Evolutionary conservation across 92 coral and sea anemone genomes (phyloP), one percentile per base, ranked within the genome.

Genomic region (Palythoa grandis): DNA sequence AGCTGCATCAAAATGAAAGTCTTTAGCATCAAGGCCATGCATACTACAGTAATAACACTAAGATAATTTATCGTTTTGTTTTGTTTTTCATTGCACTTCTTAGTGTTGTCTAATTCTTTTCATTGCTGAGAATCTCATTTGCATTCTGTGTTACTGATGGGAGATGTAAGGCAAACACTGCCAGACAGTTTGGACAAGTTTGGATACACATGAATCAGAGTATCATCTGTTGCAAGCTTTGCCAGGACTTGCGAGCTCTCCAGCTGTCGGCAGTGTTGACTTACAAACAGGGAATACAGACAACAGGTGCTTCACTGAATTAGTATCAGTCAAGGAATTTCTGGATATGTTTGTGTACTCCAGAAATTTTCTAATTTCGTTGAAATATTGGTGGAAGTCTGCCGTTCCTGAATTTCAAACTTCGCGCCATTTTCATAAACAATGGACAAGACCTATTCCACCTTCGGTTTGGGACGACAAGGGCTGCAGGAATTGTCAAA

Each of bases 301-400:
- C n/a, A n/a, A n/a, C n/a, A 53, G 58, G 58, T 16, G 10, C 11
- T 53, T 65, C 1, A 5, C 22, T 4, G 3, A 65, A 17, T 65
- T 17, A 65, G 70, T 65, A 17, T 17, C 7, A 65, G 70, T 65
- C 70, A 65, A 65, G 25, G 70, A 65, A 17, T 17, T 3, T 5
- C 4, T 65, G 25, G 70, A 65, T 65, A 65, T 65, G 70, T 22
- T 65, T 22, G 70, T 65, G 3, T 65, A 65, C 16, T 65, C 70
- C 22, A 65, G 70, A 7, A 4, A 65, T 22, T 17, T 3, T 65
- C 70, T 65, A 17, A 1, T 65, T 22, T 65, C 70, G 20, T 7
- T 65, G 25, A 65, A 13, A 65, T 65, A 17, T 65, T 65, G 70
- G 70, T 65, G 70, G 70, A 65, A 65, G 25, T 65, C 19, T 63